Conservation (phyloP, 2,888 invertebrate genomes). For the Oxycera nigricornis region DNA sequence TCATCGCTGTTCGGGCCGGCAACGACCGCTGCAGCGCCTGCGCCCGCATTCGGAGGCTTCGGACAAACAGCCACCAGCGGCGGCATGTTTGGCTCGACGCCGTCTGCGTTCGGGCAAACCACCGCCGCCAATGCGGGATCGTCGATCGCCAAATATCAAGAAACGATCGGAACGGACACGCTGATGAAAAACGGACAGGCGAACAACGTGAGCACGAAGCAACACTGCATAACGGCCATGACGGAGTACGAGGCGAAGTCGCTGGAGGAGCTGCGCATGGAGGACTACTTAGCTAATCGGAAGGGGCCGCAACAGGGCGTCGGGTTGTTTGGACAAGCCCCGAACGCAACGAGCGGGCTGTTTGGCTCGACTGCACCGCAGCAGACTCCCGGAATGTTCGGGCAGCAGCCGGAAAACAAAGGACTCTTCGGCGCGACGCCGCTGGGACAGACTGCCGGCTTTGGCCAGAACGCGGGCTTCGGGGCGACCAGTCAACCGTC, state of each 20-base stretch:
- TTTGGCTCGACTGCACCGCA: slow-evolving; percentile 63
- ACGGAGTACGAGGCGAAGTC: slow-evolving; percentile 96
- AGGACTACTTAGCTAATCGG: slow-evolving; percentile 90
- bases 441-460: slow-evolving; percentile 54
- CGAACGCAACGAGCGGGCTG: slow-evolving; percentile 59
- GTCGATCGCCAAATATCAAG: slow-evolving; percentile 79
- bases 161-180: slow-evolving; percentile 87
- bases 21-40: slow-evolving; percentile 59
- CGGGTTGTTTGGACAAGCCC: slow-evolving; percentile 65
- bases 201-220: slow-evolving; percentile 87
- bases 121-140: slow-evolving; percentile 66
- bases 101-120: slow-evolving; percentile 57
- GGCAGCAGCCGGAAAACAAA: slow-evolving; percentile 67
- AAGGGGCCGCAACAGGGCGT: slow-evolving; percentile 73
- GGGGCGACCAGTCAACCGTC: slow-evolving; percentile 67
- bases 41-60: slow-evolving; percentile 67
- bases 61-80: slow-evolving; percentile 67
- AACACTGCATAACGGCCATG: slow-evolving; percentile 98
- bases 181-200: slow-evolving; percentile 87
- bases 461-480: slow-evolving; percentile 64
- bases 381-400: slow-evolving; percentile 64
- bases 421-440: slow-evolving; percentile 61
- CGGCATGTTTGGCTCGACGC: slow-evolving; percentile 63
- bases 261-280: slow-evolving; percentile 90
- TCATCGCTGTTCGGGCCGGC: slow-evolving; percentile 66